Percentiles rank a stretch among this genome's conserved stretches.
Evolutionary conservation across 1,140 invertebrate species (phyloP).

Genomic region (Andrena cerasifolii): DNA sequence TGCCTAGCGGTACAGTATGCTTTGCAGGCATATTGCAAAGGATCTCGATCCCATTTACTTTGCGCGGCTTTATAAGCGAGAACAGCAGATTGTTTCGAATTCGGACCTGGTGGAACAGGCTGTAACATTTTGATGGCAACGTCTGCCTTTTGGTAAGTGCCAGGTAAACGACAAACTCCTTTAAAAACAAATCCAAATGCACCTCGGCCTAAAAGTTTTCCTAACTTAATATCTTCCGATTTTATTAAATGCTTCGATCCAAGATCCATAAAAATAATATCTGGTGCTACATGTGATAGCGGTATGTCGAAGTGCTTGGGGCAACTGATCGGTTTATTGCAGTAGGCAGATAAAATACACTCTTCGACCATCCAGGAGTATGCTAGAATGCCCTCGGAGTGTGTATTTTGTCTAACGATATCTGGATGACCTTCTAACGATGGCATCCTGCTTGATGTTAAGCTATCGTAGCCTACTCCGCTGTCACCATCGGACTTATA

Average conservation of each 20-base stretch:
- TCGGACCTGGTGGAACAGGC: conserved; percentile 93
- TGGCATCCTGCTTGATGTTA: conserved; percentile 89
- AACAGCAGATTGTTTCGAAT: conserved; percentile 88
- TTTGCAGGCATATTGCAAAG: conserved; percentile 94
- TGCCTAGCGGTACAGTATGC: conserved; percentile 97
- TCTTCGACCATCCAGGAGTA: conserved; percentile 96
- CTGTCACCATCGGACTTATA: conserved; percentile 90
- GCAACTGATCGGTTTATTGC: conserved; percentile 87
- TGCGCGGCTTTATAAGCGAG: conserved; percentile 92
- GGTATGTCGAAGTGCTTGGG: conserved; percentile 88
- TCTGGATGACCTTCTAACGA: conserved; percentile 90
- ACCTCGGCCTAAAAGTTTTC: conserved; percentile 94
- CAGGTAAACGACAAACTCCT: conserved; percentile 87
- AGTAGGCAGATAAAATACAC: conserved; percentile 94
- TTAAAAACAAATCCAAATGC: conserved; percentile 99
- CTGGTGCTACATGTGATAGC: conserved; percentile 91
- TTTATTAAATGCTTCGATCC: conserved; percentile 90
- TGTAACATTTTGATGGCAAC: conserved; percentile 98
- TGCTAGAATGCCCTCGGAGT: conserved; percentile 75
- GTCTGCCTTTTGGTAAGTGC: conserved; percentile 84
- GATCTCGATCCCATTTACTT: conserved; percentile 95
- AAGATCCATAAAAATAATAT: conserved; percentile 95
- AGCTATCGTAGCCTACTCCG: conserved; percentile 88
- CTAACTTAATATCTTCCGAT: conserved; percentile 90
- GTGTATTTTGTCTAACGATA: conserved; percentile 66